Conservation (phyloP, 2,888 invertebrate species). For the Chloromyia formosa region DNA sequence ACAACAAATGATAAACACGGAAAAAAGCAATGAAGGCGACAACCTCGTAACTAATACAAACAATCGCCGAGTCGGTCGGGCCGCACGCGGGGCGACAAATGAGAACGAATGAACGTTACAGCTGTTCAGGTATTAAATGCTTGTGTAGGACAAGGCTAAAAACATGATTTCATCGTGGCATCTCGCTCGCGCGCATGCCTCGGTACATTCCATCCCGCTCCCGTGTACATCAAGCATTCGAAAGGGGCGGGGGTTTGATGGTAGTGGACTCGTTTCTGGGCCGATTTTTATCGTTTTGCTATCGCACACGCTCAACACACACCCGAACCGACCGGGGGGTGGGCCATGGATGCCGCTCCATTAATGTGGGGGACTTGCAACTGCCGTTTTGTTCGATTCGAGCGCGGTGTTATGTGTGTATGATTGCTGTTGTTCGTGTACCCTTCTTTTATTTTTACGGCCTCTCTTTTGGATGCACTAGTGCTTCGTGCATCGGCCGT, state of each 20-base stretch:
- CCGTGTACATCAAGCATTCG: not conserved
- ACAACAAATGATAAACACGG: constrained; percentile 35
- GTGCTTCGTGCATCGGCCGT: constrained; percentile 52
- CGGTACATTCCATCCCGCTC: not conserved
- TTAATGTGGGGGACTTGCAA: not conserved
- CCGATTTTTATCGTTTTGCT: constrained; percentile 40
- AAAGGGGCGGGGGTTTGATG: constrained; percentile 25
- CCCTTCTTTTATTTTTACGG: constrained; percentile 42
- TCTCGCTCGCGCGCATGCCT: not conserved
- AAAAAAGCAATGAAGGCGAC: constrained; percentile 24
- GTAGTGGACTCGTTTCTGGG: constrained; percentile 21
- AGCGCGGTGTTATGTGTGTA: not conserved
- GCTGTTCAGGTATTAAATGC: constrained; percentile 27
- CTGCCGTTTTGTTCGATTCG: not conserved
- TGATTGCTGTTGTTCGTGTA: constrained; percentile 30
- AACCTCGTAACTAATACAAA: constrained; percentile 27
- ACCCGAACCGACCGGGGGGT: constrained; percentile 15
- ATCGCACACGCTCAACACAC: constrained; percentile 25
- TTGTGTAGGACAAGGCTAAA: constrained; percentile 34
- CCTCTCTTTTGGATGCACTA: constrained; percentile 2
- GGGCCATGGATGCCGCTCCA: constrained; percentile 4
- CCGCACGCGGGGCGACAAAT: constrained; percentile 29
- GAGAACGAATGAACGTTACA: constrained; percentile 31
- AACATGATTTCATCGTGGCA: not conserved
- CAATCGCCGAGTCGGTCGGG: not conserved